phyloP scores from a whole-genome alignment of 2,888 invertebrate species.

The Lepidochrysops patricia region DNA sequence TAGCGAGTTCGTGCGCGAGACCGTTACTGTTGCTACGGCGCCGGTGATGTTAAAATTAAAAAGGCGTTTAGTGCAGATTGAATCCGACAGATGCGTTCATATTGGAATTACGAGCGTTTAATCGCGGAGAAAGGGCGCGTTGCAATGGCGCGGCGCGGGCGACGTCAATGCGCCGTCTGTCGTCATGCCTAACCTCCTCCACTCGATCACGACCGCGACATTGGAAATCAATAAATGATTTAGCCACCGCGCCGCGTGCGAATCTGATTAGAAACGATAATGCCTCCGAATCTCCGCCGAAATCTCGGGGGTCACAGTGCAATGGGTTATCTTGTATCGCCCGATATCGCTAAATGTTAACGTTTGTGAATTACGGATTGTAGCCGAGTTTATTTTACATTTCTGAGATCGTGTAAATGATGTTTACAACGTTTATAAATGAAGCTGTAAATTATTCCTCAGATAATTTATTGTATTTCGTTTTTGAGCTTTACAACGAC shows the following conservation, averaged over 20 bases:
- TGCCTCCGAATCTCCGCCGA: constrained; percentile 53
- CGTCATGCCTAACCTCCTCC: constrained; percentile 63
- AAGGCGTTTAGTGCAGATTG: constrained; percentile 46
- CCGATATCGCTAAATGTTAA: constrained; percentile 5
- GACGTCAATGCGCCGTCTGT: constrained; percentile 63
- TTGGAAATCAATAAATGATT: constrained; percentile 74
- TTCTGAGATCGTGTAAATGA: not conserved
- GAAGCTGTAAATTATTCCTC: no score
- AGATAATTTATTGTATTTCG: no score
- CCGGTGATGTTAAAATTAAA: constrained; percentile 20
- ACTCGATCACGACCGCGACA: constrained; percentile 73
- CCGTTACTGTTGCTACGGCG: not conserved
- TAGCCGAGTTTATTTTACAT: not conserved
- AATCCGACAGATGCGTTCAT: constrained; percentile 61
- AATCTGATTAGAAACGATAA: constrained; percentile 73
- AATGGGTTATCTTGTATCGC: constrained; percentile 55
- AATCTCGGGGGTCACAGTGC: constrained; percentile 35
- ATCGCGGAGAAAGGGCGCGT: constrained; percentile 60
- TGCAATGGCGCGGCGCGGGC: constrained; percentile 40
- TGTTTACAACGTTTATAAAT: not conserved
- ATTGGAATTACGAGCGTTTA: constrained; percentile 72
- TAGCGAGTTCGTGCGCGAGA: constrained; percentile 13
- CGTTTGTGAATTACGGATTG: not conserved
- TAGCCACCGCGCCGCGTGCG: constrained; percentile 73
- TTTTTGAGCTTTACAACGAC: no score